Base-by-base conservation (phyloP, 2,888 invertebrate genomes). In the Halictus ligatus region DNA sequence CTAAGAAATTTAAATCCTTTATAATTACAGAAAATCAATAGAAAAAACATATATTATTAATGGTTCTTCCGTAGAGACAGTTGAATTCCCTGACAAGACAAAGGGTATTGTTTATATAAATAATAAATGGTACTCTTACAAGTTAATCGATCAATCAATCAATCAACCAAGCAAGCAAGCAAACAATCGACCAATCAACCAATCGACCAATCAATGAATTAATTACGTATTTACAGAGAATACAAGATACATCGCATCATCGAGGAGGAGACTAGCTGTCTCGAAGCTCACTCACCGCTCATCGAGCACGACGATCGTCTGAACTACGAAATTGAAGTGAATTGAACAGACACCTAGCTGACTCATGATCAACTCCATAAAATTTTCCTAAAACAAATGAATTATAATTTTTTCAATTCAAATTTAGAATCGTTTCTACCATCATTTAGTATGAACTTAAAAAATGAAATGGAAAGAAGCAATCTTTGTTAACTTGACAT, bases 191-290 rank as follows among this genome's bases (percentile, higher is more conserved):
- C 13, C 67, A 77, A 84, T 10, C 75, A 84, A 83, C 18, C 82
- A 80, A 87, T 78, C 75, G 67, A 83, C 50, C 77, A 79, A 86
- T 85, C 74, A 82, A 75, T 94, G 92, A 92, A 91, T 93, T 89
- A 93, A 92, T 93, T 93, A 94, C 93, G 92, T 95, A 95, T 95
- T 90, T 95, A 95, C 95, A 95, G 94, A 95, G 93, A 94, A 95
- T 94, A 95, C 93, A 94, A 78, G 83, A 83, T 85, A 85, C 93
- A 93, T 94, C 92, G 92, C 93, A 93, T 93, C 92, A 88, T 92
- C 91, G 82, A 79, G 74, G 79, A 60, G 81, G 76, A 79, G 93
- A 88, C 91, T 89, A 88, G 86, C 74, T 85, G 80, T 85, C 67
- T 85, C 89, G 89, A 89, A 89, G 92, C 83, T 92, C 92, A 94